phyloP scores from a whole-genome alignment of 2,888 invertebrate genomes.

The Napeogenes inachia region DNA sequence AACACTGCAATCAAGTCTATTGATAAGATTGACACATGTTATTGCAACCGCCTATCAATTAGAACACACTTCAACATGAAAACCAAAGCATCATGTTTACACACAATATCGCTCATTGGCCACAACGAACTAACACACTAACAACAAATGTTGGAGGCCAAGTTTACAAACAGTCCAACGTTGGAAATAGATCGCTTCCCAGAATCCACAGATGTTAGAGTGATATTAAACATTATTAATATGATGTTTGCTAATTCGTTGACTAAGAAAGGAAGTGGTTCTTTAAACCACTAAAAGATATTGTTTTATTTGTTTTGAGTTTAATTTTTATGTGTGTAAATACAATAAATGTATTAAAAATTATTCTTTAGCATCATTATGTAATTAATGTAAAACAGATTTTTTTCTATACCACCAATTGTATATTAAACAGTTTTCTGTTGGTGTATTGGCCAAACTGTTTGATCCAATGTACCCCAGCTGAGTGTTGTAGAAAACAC shows the following conservation, averaged over 20 bases:
- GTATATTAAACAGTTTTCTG: neutral
- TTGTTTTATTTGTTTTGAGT: too few species aligned
- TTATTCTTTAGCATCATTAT: too few species aligned
- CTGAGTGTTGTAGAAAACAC: conserved; percentile 57
- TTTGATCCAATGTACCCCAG: conserved; percentile 15
- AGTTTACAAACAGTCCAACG: conserved; percentile 16
- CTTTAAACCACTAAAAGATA: too few species aligned
- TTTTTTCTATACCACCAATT: too few species aligned
- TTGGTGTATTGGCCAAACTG: conserved; percentile 37
- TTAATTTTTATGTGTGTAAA: too few species aligned
- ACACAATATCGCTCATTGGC: conserved; percentile 67
- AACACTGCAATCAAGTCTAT: too few species aligned
- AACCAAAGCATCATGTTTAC: conserved; percentile 55
- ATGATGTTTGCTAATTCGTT: neutral
- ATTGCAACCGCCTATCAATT: conserved; percentile 31
- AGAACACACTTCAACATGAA: conserved; percentile 32
- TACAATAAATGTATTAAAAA: too few species aligned
- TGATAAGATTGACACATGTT: too few species aligned
- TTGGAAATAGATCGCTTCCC: conserved; percentile 20
- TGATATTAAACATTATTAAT: conserved; percentile 1
- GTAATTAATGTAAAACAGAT: too few species aligned
- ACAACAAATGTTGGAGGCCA: conserved; percentile 27
- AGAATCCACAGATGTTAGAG: conserved; percentile 11
- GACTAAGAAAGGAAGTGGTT: neutral
- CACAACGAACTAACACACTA: conserved; percentile 45